phyloP scores from a whole-genome alignment of 2,113 vertebrate species.

The Coryphaenoides rupestris region DNA sequence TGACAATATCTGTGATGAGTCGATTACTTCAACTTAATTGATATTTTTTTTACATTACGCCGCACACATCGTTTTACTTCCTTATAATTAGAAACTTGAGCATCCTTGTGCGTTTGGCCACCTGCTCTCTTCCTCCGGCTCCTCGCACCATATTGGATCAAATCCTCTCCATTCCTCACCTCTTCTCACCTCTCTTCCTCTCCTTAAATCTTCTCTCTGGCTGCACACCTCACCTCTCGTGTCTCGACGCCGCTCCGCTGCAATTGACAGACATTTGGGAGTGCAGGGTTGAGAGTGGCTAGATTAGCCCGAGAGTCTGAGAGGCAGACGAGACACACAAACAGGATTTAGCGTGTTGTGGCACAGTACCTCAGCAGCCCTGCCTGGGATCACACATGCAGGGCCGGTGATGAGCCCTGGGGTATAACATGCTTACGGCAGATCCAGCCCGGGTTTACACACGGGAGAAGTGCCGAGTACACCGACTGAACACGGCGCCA shows the following conservation, averaged over 20 bases:
- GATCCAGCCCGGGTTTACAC: constrained; percentile 55
- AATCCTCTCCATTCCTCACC: constrained; percentile 8
- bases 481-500: constrained; percentile 57
- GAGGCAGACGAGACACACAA: constrained; percentile 62
- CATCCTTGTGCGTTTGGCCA: too few species aligned
- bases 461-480: constrained; percentile 64
- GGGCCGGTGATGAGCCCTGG: constrained; percentile 53
- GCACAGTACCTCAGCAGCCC: constrained; percentile 45
- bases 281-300: constrained; percentile 49
- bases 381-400: constrained; percentile 58
- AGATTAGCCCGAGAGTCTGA: constrained; percentile 58
- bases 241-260: not conserved
- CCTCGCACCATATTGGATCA: too few species aligned
- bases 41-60: not conserved
- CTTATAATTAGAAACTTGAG: not conserved
- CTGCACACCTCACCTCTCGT: not conserved
- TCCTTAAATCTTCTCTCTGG: not conserved
- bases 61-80: not conserved
- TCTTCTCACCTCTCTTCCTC: not conserved
- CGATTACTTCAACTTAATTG: too few species aligned
- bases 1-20: too few species aligned
- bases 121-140: too few species aligned
- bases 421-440: constrained; percentile 66
- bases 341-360: constrained; percentile 71
- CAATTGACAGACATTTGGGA: constrained; percentile 4